Evolutionary conservation across 2,113 vertebrate species (phyloP), one percentile per base, ranked within the genome.

Genomic region (Chionomys nivalis): DNA sequence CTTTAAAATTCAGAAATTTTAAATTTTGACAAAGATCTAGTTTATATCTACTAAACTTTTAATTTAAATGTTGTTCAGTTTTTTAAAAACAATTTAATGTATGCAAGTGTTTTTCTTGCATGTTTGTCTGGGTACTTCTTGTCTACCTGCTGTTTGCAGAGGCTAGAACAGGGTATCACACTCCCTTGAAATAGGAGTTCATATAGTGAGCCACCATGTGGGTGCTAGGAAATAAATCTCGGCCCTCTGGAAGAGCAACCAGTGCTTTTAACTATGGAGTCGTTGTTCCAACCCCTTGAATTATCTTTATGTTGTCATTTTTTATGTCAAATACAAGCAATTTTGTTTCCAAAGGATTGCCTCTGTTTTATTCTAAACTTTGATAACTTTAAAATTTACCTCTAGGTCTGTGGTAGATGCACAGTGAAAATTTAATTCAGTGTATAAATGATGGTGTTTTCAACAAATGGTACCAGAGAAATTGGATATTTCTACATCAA

Each of bases 361-460:
- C 89, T 23, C 26, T 91, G 1, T 87, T 77, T 77, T 91, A 79
- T 77, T 96, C 68, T 83, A 73, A 82, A 90, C 7, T 55, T 90
- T 92, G 39, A 81, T 61, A 39, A 10, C 33, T 65, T 85, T 85
- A 28, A 82, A 82, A 9, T 28, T 90, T 72, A 72, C 6, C 49
- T 91, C 16, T 88, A 75, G 16, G 39, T 89, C 21, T 79, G 1
- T 78, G n/a, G 72, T 91, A 61, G 19, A 87, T 77, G 24, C 42
- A 82, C 44, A 79, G 17, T 87, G 16, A 31, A 90, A 77, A 75
- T 82, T n/a, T 33, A 87, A 42, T 52, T 92, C 24, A 87, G 2
- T 39, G 28, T 49, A n/a, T 61, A 87, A 86, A 86, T 36, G 6
- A 49, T 55, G 65, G 16, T 86, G 36, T 87, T 90, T 90, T 92